Evolutionary conservation across 53 echinoderm and acorn worm species (phyloP), one percentile per base, ranked within the genome.

Genomic region (Echinometra lucunter): DNA sequence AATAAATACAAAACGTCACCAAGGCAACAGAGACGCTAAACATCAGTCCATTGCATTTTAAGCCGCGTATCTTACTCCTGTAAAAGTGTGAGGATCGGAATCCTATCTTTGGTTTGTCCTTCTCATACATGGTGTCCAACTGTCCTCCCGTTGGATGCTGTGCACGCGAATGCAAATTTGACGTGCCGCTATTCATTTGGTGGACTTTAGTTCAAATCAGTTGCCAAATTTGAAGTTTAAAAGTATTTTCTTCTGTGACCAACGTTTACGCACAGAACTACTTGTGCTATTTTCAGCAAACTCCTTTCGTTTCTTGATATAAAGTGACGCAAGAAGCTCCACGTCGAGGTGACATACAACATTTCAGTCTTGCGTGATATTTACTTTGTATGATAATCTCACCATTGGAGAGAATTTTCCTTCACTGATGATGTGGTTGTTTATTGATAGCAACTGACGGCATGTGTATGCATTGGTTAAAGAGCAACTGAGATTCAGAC

Each of bases 1-100:
- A 94, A 66, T 94, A 94, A 30, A 94, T 63, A 10, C 9, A 38
- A 32, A 83, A 34, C 44, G 94, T 94, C 28, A 58, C 85, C 60
- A 94, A 13, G 83, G 94, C 94, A 94, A 94, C 44, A 3, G 82
- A 37, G 40, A 94, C 30, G 45, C 87, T 82, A 18, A 57, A 94
- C 2, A 85, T 6, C 42, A 94, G n/a, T 40, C 82, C 56, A 6
- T 82, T 94, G 3, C 66, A 66, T 67, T 28, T 82, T 44, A 23
- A 60, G 1, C 94, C 85, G 23, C 94, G 94, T 37, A 94, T 83
- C 12, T 27, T 42, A 23, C 37, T 94, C 60, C 94, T 82, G 45
- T 94, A 83, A 32, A 94, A 83, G 40, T 40, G 7, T 7, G 94
- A 94, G 1, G 94, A 94, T 66, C 37, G 83, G 63, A 92, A 92